Base-by-base conservation (phyloP, 2,888 invertebrate genomes). In the Chrysolina oricalcia region DNA sequence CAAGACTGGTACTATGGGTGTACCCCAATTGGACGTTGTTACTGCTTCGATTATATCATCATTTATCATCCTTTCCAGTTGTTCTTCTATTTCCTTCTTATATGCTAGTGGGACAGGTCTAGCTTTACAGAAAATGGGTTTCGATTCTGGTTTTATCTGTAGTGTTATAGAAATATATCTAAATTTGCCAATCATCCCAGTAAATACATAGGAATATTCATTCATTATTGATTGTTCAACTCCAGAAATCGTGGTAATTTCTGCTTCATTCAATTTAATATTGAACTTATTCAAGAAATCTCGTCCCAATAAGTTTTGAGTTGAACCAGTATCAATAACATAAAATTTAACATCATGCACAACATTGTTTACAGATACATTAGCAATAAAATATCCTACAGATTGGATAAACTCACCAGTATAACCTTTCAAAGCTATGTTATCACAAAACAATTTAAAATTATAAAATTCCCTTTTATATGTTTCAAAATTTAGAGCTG, bases 1-100 rank as follows among this genome's bases (percentile, higher is more conserved):
- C 63, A 67, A 41, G 1, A 72, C 59, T 2, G 72, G 72, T 2
- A 75, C 65, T n/a, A 68, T n/a, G 4, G 75, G 63, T 13, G 75
- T 75, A 9, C 43, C 65, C 72, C 72, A 75, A 6, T 53, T 19
- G 17, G 67, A 67, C 27, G 35, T 13, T 59, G 15, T 3, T 41
- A 9, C n/a, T 40, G 43, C 17, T 56, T 11, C 68, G 1, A 68
- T 69, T 10, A 40, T 69, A 11, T 59, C 35, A 10, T 56, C 21
- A 23, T 59, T n/a, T 11, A 27, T 56, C 35, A 56, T 56, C 15
- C 9, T 43, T 35, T 59, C 40, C 23, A 69, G 11, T 21, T 69
- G 40, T 46, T 19, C 53, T 15, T 40, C 56, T 27, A 53, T 56
- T 17, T 41, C 10, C 27, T 17, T 48, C 35, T 40, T 56, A 40